These are phyloP conservation scores for Malurus splendens DNA, from an alignment of 2,797 vertebrate genomes.

Conservation along the genomic window DNA sequence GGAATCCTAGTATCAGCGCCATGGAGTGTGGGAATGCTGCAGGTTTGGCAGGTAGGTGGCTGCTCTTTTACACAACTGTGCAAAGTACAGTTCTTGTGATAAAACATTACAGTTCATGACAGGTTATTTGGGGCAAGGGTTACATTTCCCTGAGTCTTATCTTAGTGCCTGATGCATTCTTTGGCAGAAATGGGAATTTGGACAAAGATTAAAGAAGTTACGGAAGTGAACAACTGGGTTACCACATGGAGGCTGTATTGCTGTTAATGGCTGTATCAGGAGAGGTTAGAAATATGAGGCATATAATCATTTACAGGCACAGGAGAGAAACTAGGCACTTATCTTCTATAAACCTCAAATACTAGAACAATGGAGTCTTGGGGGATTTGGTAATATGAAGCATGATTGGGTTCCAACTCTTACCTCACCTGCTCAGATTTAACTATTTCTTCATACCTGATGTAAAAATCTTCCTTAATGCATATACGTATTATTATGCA, in stretches of 20 bases:
- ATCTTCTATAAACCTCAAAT: background rate
- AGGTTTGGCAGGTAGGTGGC: background rate
- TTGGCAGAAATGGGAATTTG: conserved; percentile 25
- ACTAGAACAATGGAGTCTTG: background rate
- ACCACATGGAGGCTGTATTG: background rate
- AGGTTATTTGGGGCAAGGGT: conserved; percentile 23
- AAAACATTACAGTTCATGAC: conserved; percentile 34
- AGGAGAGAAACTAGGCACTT: background rate
- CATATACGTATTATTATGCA: background rate
- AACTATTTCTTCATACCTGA: background rate
- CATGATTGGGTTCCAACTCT: background rate
- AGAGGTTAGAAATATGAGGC: conserved; percentile 1
- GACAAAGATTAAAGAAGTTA: conserved; percentile 39
- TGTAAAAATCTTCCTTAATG: background rate
- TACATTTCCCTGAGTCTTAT: conserved; percentile 19
- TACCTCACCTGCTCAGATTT: conserved; percentile 13
- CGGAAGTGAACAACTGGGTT: background rate
- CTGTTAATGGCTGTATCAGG: background rate
- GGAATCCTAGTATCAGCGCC: background rate
- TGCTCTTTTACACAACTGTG: conserved; percentile 30
- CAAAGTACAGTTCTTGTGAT: conserved; percentile 52
- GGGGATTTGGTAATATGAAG: background rate
- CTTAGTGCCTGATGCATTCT: background rate
- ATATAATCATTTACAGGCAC: conserved; percentile 28
- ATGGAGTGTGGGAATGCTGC: background rate